A percentile compares a stretch with the other conserved stretches of the same genome.
Evolutionary conservation across 1,140 invertebrate genomes (phyloP).

Genomic region (Aphidius gifuensis): DNA sequence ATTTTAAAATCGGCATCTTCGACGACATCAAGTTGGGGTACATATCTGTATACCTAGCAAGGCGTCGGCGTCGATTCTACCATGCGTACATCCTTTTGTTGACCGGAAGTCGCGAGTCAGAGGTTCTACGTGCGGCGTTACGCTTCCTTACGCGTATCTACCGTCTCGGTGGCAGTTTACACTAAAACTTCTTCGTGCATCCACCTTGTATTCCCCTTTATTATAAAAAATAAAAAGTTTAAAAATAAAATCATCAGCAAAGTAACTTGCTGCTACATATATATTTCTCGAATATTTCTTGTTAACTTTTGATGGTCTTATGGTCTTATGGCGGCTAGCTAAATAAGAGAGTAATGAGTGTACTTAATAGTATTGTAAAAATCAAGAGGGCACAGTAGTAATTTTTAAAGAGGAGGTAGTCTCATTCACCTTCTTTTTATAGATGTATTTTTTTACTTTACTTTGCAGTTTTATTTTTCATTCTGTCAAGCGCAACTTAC

Average conservation of each 20-base stretch:
- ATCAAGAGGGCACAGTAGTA: background rate
- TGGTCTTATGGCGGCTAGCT: too few species aligned
- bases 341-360: background rate
- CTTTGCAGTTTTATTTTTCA: slow-evolving; percentile 23
- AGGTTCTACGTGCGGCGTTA: slow-evolving; percentile 44
- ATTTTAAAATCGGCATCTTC: slow-evolving; percentile 29
- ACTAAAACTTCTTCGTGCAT: slow-evolving; percentile 11
- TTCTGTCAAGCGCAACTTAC: slow-evolving; percentile 38
- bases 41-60: too few species aligned
- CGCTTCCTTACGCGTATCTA: slow-evolving; percentile 46
- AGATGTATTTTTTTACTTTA: background rate
- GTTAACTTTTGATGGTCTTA: too few species aligned
- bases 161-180: slow-evolving; percentile 40
- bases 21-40: slow-evolving; percentile 26
- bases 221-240: background rate
- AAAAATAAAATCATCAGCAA: too few species aligned
- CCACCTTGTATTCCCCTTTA: background rate
- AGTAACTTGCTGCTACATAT: too few species aligned
- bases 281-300: too few species aligned
- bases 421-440: slow-evolving; percentile 4
- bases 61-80: slow-evolving; percentile 38
- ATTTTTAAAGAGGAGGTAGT: background rate
- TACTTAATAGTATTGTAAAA: background rate
- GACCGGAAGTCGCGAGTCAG: slow-evolving; percentile 49
- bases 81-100: slow-evolving; percentile 46